Evolutionary conservation across 2,797 vertebrate species (phyloP).

Genomic region (Chloroceryle amazona): DNA sequence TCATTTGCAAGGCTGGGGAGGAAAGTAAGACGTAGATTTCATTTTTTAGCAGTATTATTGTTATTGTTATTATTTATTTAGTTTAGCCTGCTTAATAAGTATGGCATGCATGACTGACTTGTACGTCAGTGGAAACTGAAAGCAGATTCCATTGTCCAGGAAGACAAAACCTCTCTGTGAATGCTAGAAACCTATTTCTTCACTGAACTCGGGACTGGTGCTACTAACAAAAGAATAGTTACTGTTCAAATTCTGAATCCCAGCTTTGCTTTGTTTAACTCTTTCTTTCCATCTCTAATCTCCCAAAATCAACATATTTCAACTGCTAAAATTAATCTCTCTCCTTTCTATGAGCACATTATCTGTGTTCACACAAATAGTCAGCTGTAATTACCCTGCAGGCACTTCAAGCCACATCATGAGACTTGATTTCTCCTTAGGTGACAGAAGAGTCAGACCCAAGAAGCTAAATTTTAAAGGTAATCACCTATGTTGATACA

Average conservation of each 20-base stretch:
- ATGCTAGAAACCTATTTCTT: not conserved
- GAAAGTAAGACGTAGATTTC: not conserved
- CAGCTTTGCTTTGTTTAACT: not conserved
- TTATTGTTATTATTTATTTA: not conserved
- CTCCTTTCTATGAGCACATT: not conserved
- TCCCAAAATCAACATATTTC: not conserved
- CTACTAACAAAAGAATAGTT: not conserved
- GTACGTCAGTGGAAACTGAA: accelerated
- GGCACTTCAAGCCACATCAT: not conserved
- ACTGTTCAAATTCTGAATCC: not conserved
- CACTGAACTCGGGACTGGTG: not conserved
- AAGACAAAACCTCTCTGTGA: not conserved
- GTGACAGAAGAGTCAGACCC: not conserved
- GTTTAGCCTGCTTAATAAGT: not conserved
- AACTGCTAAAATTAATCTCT: not conserved
- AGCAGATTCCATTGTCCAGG: not conserved
- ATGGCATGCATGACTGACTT: not conserved
- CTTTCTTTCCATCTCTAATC: not conserved
- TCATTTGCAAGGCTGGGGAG: not conserved
- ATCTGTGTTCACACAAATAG: not conserved
- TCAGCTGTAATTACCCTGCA: not conserved
- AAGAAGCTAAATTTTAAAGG: not conserved
- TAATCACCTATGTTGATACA: not conserved
- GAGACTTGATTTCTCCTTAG: not conserved
- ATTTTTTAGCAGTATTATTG: not conserved